These are phyloP conservation scores for Lepeophtheirus nordmannii DNA, from an alignment of 2,888 invertebrate species.

Conservation along the genomic window DNA sequence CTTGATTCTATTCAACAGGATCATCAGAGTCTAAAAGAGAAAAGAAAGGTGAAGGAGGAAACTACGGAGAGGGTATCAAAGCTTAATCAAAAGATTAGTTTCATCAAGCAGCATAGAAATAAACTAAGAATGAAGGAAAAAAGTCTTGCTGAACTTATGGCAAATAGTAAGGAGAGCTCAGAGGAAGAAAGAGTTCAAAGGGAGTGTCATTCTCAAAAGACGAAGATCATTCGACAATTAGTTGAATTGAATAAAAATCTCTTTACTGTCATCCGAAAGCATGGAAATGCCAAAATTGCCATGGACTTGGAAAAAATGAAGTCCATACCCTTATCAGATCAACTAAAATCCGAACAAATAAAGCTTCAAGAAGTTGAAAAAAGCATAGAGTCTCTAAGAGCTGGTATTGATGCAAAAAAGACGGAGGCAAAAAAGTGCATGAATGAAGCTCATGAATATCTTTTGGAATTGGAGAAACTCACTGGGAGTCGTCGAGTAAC, in stretches of 20 bases:
- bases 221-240: background rate
- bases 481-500: background rate
- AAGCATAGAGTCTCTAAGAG: background rate
- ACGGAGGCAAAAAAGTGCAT: background rate
- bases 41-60: background rate
- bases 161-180: background rate
- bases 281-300: background rate
- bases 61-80: background rate
- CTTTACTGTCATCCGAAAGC: background rate
- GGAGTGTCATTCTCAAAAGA: background rate
- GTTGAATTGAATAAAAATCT: background rate
- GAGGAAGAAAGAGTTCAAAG: background rate
- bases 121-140: conserved; percentile 1
- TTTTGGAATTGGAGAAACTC: background rate
- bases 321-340: background rate
- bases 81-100: background rate
- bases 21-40: background rate
- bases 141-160: background rate
- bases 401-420: background rate
- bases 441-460: background rate
- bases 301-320: background rate
- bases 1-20: background rate
- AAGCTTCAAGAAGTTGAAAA: background rate
- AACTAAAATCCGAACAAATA: background rate
- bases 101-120: background rate